Percentiles rank a stretch among this genome's conserved stretches.
Evolutionary conservation across 2,797 vertebrate species (phyloP).

Genomic region (Catamblyrhynchus diadema): DNA sequence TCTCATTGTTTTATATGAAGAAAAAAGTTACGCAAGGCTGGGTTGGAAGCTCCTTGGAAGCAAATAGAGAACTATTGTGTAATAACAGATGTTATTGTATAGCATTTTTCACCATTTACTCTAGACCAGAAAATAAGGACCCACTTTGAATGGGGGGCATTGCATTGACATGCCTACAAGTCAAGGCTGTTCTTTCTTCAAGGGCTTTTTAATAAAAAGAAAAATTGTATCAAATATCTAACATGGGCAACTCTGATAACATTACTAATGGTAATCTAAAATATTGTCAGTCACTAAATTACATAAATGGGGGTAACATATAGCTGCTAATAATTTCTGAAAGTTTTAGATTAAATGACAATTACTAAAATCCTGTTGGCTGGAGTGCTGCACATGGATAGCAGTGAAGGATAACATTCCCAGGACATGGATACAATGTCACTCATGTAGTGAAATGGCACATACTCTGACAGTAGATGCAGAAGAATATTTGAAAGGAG

Average conservation of each 20-base stretch:
- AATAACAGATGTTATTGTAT: constrained; percentile 71
- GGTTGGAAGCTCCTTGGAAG: constrained; percentile 61
- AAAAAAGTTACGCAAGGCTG: constrained; percentile 25
- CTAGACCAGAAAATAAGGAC: neutral
- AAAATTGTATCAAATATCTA: neutral
- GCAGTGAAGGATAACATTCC: constrained; percentile 15
- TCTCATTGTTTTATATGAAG: constrained; percentile 79
- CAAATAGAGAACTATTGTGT: constrained; percentile 65
- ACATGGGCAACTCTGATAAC: neutral
- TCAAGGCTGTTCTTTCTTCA: neutral
- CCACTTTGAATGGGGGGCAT: neutral
- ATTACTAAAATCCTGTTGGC: constrained; percentile 22
- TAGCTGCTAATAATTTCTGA: constrained; percentile 4
- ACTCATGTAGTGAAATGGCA: constrained; percentile 2
- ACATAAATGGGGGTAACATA: neutral
- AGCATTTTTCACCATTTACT: constrained; percentile 56
- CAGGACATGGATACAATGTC: neutral
- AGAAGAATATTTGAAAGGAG: constrained; percentile 50
- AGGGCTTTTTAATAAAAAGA: neutral
- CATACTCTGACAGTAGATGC: constrained; percentile 32
- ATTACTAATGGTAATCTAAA: neutral
- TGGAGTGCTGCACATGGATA: neutral
- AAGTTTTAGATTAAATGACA: constrained; percentile 28
- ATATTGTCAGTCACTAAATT: neutral
- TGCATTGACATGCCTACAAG: constrained; percentile 18